Evolutionary conservation across 2,797 vertebrate species (phyloP), one percentile per base, ranked within the genome.

Genomic region (Poecilia gillii): DNA sequence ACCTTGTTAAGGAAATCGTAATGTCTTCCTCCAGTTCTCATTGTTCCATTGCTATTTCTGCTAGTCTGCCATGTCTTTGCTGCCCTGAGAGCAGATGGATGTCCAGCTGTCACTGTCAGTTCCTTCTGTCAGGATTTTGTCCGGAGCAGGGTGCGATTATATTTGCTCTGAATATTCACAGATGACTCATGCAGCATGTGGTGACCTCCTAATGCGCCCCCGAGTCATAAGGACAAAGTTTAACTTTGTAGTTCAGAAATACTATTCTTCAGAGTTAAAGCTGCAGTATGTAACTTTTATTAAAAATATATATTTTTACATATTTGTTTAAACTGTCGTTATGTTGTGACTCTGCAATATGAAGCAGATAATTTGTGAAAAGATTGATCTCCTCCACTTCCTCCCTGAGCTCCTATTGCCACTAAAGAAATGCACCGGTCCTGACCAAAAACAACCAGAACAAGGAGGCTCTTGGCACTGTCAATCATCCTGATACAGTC

Each of bases 31-130:
- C 45, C 31, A 13, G 14, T 28, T 71, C 66, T 55, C n/a, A 28
- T 72, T n/a, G 25, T 43, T 9, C 33, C 62, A 28, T 81, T 64
- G 43, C 66, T 59, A 5, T 86, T 85, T 82, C 68, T 78, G 80
- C 74, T 72, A 11, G 36, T 72, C 64, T 80, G 57, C 72, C 76
- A 39, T 78, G 82, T 78, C 74, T 84, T 46, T 41, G 33, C 78
- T 75, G 82, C 77, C 75, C 77, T 75, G 82, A 47, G 1, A 78
- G 77, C 90, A 91, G 85, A 88, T 55, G 75, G 81, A 73, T 76
- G 57, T 84, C 73, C 89, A 91, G 87, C 88, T 90, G 90, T 86
- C 89, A 74, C 83, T 16, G 82, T 85, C 87, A 71, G 79, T 85
- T 80, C 85, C 74, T 28, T 86, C 88, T 86, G 87, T 86, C 87